Conservation (phyloP, 2,888 invertebrate genomes). For the Eutolmus rufibarbis region DNA sequence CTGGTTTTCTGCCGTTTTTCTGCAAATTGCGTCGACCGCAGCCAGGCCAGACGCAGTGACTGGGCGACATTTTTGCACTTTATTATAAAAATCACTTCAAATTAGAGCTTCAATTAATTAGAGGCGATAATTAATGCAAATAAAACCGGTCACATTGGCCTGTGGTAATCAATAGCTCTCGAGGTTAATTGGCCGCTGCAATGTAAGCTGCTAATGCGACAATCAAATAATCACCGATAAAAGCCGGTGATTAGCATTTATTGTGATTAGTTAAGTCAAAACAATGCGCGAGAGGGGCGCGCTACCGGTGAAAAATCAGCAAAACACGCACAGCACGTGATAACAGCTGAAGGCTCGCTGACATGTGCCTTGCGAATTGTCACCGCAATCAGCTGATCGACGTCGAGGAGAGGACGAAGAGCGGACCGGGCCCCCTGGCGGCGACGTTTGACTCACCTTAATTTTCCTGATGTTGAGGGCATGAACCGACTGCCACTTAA, state of each 20-base stretch:
- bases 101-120: neutral
- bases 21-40: neutral
- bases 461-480: constrained; percentile 64
- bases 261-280: neutral
- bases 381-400: neutral
- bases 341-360: neutral
- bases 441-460: constrained; percentile 59
- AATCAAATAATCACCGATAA: neutral
- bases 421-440: neutral
- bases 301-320: neutral
- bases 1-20: neutral
- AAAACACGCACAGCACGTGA: neutral
- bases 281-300: neutral
- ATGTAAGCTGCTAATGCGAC: neutral
- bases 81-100: neutral
- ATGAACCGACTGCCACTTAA: constrained; percentile 61
- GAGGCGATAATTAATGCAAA: neutral
- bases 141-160: neutral
- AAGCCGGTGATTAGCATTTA: neutral
- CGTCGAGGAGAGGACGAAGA: neutral
- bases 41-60: neutral
- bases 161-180: neutral
- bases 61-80: neutral
- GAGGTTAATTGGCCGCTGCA: neutral
- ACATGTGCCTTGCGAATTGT: neutral